These are phyloP conservation scores for Cephus runcator DNA, from an alignment of 2,888 invertebrate genomes.

Conservation along the genomic window DNA sequence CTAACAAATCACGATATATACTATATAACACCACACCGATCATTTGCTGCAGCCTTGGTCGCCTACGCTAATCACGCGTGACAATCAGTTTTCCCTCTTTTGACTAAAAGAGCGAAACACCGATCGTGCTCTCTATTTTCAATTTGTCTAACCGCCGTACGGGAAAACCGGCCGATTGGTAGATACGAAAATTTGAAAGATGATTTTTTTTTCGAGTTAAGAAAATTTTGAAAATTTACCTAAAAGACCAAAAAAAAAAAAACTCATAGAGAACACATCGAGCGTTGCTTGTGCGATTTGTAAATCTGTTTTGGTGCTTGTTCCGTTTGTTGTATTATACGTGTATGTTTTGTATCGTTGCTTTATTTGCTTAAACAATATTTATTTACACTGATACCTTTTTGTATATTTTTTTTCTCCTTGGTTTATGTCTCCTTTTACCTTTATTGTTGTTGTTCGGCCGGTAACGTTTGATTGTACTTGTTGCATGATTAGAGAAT, in stretches of 20 bases:
- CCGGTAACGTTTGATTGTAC: neutral
- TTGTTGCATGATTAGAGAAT: neutral
- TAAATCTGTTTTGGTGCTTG: neutral
- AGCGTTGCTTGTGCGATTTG: neutral
- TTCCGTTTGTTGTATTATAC: neutral
- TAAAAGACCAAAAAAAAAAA: neutral
- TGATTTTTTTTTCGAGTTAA: no score
- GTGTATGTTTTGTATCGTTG: neutral
- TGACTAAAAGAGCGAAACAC: neutral
- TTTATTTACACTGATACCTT: neutral
- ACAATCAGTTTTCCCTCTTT: neutral
- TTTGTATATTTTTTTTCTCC: neutral
- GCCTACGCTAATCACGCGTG: neutral
- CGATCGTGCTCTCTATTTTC: neutral
- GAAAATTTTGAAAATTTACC: neutral
- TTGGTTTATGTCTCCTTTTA: neutral
- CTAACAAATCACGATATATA: constrained; percentile 1
- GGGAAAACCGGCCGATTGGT: neutral
- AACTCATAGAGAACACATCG: neutral
- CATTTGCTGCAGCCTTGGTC: neutral
- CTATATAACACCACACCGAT: neutral
- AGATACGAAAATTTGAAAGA: neutral
- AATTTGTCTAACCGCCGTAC: neutral
- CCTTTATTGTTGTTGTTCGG: neutral
- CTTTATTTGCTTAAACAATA: neutral